Conservation (phyloP, 2,888 invertebrate species). For the Agrotis puta region DNA sequence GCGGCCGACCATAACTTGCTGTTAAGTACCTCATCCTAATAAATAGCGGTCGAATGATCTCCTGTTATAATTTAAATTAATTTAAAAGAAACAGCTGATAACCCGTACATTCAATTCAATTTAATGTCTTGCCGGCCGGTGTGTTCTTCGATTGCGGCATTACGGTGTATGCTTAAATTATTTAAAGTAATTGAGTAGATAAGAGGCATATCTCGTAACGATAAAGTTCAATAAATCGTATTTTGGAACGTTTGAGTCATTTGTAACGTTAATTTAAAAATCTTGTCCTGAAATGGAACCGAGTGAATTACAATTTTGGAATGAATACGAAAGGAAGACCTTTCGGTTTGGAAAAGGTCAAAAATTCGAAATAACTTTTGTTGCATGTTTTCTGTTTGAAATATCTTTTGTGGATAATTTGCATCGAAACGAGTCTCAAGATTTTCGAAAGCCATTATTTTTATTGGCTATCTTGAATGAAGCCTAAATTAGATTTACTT, state of each 20-base stretch:
- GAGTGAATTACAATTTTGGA: conserved; percentile 76
- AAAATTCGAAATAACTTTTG: conserved; percentile 79
- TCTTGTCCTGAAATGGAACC: conserved; percentile 68
- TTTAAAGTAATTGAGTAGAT: conserved; percentile 84
- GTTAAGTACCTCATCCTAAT: conserved; percentile 67
- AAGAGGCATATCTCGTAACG: conserved; percentile 74
- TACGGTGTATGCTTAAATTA: conserved; percentile 80
- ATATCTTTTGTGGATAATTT: conserved; percentile 2
- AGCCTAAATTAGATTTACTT: conserved; percentile 36
- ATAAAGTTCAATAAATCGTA: conserved; percentile 77
- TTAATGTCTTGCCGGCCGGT: conserved; percentile 72
- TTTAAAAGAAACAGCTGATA: conserved; percentile 80
- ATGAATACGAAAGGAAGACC: conserved; percentile 70
- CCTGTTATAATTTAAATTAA: conserved; percentile 79
- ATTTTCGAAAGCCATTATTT: not conserved
- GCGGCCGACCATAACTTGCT: conserved; percentile 69
- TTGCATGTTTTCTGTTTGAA: not conserved
- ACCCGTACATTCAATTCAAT: conserved; percentile 73
- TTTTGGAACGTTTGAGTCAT: conserved; percentile 70
- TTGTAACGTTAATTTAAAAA: conserved; percentile 76
- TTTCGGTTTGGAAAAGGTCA: conserved; percentile 75
- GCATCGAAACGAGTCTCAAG: not conserved
- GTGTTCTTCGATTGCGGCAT: conserved; percentile 70
- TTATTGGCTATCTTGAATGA: not conserved
- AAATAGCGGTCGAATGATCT: conserved; percentile 77